Evolutionary conservation across 2,113 vertebrate genomes (phyloP).

Genomic region (Leptobrachium leishanense): DNA sequence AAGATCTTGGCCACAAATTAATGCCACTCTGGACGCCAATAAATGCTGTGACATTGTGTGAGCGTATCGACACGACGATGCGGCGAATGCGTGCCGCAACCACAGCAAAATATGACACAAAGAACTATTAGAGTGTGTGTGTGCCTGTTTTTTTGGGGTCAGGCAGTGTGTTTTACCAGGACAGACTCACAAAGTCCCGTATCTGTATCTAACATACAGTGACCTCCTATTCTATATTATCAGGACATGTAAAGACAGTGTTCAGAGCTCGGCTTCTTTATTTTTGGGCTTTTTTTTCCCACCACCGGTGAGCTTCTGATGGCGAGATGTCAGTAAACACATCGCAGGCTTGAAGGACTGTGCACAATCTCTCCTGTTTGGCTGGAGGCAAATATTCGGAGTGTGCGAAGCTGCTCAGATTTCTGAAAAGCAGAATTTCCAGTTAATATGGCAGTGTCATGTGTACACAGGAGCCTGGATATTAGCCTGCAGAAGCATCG

Average conservation of each 20-base stretch:
- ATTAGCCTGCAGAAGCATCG: conserved; percentile 3
- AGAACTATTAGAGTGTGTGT: too few relatives aligned
- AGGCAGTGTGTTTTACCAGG: not conserved
- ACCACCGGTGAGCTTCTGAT: not conserved
- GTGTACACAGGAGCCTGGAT: conserved; percentile 20
- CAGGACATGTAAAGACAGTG: not conserved
- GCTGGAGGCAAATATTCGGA: conserved; percentile 36
- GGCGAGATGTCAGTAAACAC: conserved; percentile 6
- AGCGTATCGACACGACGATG: too few relatives aligned
- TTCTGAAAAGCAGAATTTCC: conserved; percentile 39
- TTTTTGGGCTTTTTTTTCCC: too few relatives aligned
- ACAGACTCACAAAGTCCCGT: not conserved
- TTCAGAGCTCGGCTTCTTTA: not conserved
- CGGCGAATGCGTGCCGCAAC: too few relatives aligned
- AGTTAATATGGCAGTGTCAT: conserved; percentile 35
- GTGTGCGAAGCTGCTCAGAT: conserved; percentile 36
- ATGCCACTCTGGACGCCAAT: too few relatives aligned
- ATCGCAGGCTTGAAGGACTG: conserved; percentile 26
- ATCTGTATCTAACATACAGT: not conserved
- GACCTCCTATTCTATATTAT: conserved; percentile 1
- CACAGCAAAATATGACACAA: too few relatives aligned
- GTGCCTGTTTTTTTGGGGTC: too few relatives aligned
- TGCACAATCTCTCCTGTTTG: conserved; percentile 18
- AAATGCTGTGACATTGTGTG: too few relatives aligned
- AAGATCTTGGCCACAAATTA: too few relatives aligned